A percentile compares a stretch with the other conserved stretches of the same genome.
Evolutionary conservation across 1,140 invertebrate genomes (phyloP).

Genomic region (Diploscapter pachys): DNA sequence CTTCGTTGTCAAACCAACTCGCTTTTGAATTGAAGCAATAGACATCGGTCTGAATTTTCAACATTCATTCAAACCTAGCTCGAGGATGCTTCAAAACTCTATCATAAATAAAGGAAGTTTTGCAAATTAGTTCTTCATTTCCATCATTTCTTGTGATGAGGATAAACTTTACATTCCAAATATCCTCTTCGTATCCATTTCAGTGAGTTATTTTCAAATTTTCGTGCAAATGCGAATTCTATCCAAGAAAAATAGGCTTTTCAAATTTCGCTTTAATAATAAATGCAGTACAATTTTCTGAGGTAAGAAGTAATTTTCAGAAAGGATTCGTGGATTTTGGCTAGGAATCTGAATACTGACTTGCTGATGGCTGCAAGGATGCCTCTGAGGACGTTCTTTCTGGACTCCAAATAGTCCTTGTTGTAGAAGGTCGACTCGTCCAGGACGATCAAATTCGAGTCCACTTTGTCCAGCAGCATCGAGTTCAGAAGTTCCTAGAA

Average conservation of each 20-base stretch:
- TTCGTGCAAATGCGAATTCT: no score
- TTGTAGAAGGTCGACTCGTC: slow-evolving; percentile 32
- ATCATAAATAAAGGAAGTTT: neutral
- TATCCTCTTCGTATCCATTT: no score
- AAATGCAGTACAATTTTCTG: neutral
- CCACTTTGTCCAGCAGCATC: slow-evolving; percentile 11
- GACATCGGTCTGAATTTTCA: slow-evolving; percentile 19
- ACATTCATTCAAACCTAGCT: neutral
- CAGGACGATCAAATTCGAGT: neutral
- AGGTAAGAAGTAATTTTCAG: neutral
- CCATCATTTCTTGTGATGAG: no score
- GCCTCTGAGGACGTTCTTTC: slow-evolving; percentile 21
- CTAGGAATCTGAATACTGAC: neutral
- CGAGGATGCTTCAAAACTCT: neutral
- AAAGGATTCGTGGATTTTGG: neutral
- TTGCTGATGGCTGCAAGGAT: slow-evolving; percentile 19
- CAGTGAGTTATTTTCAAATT: no score
- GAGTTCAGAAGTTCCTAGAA: slow-evolving; percentile 14
- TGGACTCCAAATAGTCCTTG: slow-evolving; percentile 5
- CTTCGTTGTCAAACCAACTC: slow-evolving; percentile 11
- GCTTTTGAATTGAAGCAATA: slow-evolving; percentile 9
- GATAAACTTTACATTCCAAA: no score
- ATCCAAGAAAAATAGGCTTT: no score
- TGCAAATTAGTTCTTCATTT: neutral
- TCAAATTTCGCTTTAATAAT: no score